Evolutionary conservation across 2,888 invertebrate genomes (phyloP).

Genomic region (Hermaeophaga mercurialis): DNA sequence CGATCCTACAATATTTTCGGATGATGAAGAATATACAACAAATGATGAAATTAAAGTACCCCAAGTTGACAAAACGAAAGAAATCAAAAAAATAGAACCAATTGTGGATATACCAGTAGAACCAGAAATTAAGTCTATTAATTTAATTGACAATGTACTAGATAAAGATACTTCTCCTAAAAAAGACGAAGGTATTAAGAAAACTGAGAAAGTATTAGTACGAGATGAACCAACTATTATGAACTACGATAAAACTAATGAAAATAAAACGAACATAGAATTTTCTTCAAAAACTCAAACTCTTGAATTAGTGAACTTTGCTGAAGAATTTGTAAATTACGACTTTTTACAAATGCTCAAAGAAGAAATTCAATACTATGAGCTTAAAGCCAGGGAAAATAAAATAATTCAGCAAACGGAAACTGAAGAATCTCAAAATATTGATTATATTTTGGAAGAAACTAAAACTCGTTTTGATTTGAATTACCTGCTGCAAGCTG

Average conservation of each 20-base stretch:
- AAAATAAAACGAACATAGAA: conserved; percentile 21
- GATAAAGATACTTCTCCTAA: too few relatives aligned
- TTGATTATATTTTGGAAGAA: neutral
- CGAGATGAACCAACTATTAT: conserved; percentile 1
- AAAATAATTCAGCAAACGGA: neutral
- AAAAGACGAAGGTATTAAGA: too few relatives aligned
- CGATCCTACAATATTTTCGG: conserved; percentile 45
- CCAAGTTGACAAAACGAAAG: too few relatives aligned
- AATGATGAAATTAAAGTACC: too few relatives aligned
- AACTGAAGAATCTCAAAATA: conserved; percentile 22
- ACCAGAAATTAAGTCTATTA: too few relatives aligned
- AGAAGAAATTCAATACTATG: conserved; percentile 37
- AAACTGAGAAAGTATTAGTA: neutral
- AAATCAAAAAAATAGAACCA: too few relatives aligned
- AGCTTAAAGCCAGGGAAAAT: neutral
- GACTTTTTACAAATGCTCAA: conserved; percentile 35
- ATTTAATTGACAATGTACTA: too few relatives aligned
- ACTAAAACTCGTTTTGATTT: conserved; percentile 32
- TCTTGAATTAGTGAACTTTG: too few relatives aligned
- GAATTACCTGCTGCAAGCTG: conserved; percentile 34
- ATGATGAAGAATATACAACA: conserved; percentile 39
- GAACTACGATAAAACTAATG: conserved; percentile 23
- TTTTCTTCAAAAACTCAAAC: too few relatives aligned
- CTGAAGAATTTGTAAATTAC: conserved; percentile 13
- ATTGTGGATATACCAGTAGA: too few relatives aligned